Evolutionary conservation across 2,113 vertebrate genomes (phyloP), one percentile per base, ranked within the genome.

Genomic region (Buteo buteo): DNA sequence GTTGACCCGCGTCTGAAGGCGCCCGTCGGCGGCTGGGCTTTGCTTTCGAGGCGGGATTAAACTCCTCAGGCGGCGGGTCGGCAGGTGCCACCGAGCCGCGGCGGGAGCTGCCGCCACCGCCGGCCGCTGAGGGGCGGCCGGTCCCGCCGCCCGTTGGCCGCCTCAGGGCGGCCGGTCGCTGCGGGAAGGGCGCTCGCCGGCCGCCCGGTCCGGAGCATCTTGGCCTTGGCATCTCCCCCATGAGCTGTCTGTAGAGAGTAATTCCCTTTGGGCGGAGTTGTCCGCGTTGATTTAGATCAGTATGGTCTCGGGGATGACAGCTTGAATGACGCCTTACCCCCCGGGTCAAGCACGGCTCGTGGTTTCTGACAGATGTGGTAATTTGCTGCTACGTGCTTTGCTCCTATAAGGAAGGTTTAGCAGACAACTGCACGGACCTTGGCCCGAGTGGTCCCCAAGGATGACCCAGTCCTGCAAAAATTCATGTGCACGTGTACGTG

Each of bases 41-140:
- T 16, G 38, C 58, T 26, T 25, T 15, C 13, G 7, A 38, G 36
- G 36, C 32, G 24, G 73, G 26, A 5, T 61, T 5, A 13, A 88
- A 19, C 19, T 38, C 31, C 31, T 11, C 13, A 1, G 72, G 31
- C 38, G 21, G 69, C 82, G 67, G 90, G 73, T 21, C 77, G 88
- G 93, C 97, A 95, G 96, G 96, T 97, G 82, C 70, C 79, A 8
- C 64, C 17, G 28, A 29, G 70, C 26, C 13, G 50, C 34, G 42
- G 29, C 25, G 61, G 52, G 52, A n/a, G 13, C 72, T 20, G 42
- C n/a, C n/a, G 24, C 49, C 58, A 5, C 47, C 19, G 38, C 26
- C n/a, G 50, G 44, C 10, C 52, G 28, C 21, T 8, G 77, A 42
- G 47, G 55, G 15, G 3, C n/a, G 13, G 40, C 70, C 36, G 18